Evolutionary conservation across 2,888 invertebrate genomes (phyloP), one percentile per base, ranked within the genome.

Genomic region (Ischnus inquisitorius): DNA sequence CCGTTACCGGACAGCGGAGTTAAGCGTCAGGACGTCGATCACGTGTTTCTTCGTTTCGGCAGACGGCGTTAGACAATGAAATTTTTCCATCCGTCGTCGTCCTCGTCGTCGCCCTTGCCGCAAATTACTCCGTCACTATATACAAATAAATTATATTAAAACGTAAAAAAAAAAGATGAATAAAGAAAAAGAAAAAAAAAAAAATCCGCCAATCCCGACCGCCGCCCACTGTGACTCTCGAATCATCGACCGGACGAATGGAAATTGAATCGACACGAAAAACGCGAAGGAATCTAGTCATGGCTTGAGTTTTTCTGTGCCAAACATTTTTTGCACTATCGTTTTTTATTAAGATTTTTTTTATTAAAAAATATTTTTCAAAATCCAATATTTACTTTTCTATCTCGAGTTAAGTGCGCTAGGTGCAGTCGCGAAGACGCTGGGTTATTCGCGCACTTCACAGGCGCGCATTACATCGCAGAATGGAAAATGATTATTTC

Each of bases 11-110:
- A 96, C 94, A 95, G 95, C 87, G 97, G 96, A 86, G 96, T 96
- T 90, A 97, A 98, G 94, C 95, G 98, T 85, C 97, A 98, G 92
- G 98, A 98, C 94, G 97, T 97, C 68, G 97, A 98, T 90, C 98
- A 98, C 94, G 97, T 98, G 78, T 98, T 98, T 94, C 95, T 98
- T 89, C 96, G 98, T 91, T 98, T 98, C 93, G 98, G 98, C 78
- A 96, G 97, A 93, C 96, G 97, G 92, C 96, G 97, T 95, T 96
- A 96, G 54, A 54, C 54, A 93, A 69, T 16, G 65, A 34, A 34
- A 22, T n/a, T 10, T 57, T 14, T 28, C 34, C 78, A 68, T 43
- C 54, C 64, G 39, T 74, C 83, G 68, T 57, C 74, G 74, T 80
- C 39, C 48, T 71, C 74, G 69, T 77, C 62, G 68, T 77, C 76